Conservation (phyloP, 2,797 vertebrate species). For the Paedocypris micromegethes region DNA sequence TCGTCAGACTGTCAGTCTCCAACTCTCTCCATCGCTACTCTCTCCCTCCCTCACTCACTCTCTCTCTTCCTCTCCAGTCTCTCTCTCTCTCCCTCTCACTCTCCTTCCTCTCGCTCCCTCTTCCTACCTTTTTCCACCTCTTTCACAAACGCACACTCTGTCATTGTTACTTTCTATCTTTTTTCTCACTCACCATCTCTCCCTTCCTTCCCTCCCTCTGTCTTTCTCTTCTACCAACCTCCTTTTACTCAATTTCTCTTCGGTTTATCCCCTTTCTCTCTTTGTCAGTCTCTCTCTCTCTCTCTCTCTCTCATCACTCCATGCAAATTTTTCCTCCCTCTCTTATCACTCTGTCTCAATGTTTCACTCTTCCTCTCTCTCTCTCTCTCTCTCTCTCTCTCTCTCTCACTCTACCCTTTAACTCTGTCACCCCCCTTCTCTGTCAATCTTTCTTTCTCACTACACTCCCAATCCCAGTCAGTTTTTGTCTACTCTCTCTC, state of each 20-base stretch:
- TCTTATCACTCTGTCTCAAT: no score
- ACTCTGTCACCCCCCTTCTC: no score
- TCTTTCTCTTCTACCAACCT: conserved; percentile 48
- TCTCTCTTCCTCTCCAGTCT: conserved; percentile 28
- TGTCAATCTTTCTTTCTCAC: no score
- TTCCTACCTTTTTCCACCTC: no score
- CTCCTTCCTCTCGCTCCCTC: conserved; percentile 38
- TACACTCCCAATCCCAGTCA: no score
- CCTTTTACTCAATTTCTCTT: conserved; percentile 45
- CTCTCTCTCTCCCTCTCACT: conserved; percentile 7
- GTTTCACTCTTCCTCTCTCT: no score
- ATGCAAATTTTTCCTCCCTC: conserved; percentile 36
- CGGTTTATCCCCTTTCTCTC: not conserved
- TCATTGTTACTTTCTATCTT: not conserved
- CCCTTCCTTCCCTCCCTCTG: conserved; percentile 45
- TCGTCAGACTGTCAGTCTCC: conserved; percentile 11
- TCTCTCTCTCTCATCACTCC: conserved; percentile 50
- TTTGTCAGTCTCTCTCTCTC: not conserved
- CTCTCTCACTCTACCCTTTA: no score
- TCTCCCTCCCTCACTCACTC: conserved; percentile 19
- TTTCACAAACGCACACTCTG: not conserved
- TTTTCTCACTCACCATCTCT: conserved; percentile 34
- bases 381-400: conserved; percentile 50
- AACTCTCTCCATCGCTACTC: conserved; percentile 45
- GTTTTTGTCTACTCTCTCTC: no score